Evolutionary conservation across 2,113 vertebrate species (phyloP), one percentile per base, ranked within the genome.

Genomic region (Alexandromys fortis): DNA sequence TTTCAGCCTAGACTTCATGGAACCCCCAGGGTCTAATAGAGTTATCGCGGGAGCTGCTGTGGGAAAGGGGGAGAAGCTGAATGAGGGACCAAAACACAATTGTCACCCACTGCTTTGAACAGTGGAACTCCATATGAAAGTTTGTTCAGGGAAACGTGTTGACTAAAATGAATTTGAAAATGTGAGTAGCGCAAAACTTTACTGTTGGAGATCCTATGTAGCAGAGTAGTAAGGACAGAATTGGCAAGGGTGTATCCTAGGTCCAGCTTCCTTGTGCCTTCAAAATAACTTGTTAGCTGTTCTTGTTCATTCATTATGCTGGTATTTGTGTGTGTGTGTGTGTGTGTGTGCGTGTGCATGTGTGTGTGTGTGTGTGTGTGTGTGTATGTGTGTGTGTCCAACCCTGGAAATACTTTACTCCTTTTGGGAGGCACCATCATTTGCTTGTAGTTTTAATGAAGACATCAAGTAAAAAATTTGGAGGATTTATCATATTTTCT

Each of bases 371-470:
- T 63, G 7, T 47, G 30, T 30, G 47, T 33, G 24, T 38, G 4
- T 35, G 35, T 35, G 7, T 22, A 33, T 85, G 19, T 63, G 3
- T 63, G 30, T 72, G 26, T 7, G 0, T 33, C 17, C 26, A 11
- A 86, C 24, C 28, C 28, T 92, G 10, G 75, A 73, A 92, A 90
- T n/a, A 86, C 35, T 49, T 65, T 21, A 8, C 2, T 93, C 5
- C 19, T 87, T 90, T 79, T 68, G 73, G 58, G 65, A 90, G 26
- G 86, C 49, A 85, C 5, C 30, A 33, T n/a, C 11, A 16, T 92
- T 94, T 79, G 70, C 35, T 67, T 94, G 55, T 70, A 89, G 33
- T 91, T 85, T 33, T 30, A 94, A n/a, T 67, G 82, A 95, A 77
- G 12, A 94, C 19, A 86, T 82, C 35, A 96, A 63, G 63, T 16